Percentiles rank a stretch among this genome's conserved stretches.
phyloP scores from a whole-genome alignment of 2,888 invertebrate species.

The Aleiodes leptofemur region DNA sequence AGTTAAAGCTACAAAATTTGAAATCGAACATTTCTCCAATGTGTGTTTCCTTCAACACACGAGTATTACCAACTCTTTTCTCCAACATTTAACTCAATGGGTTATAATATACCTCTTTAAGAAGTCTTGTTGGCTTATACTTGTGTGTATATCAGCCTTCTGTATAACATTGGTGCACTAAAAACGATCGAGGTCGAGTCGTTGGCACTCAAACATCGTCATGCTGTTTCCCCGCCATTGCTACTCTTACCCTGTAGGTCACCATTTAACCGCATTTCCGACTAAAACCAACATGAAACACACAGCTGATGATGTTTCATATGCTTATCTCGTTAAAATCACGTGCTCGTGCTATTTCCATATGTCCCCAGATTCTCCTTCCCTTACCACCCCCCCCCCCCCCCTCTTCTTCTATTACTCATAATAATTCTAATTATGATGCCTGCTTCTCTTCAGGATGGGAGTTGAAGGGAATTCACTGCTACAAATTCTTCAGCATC shows the following conservation, averaged over 20 bases:
- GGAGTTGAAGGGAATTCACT: constrained; percentile 93
- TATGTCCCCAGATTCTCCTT: background rate
- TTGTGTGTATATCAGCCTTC: constrained; percentile 26
- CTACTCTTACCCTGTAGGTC: constrained; percentile 24
- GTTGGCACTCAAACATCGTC: constrained; percentile 55
- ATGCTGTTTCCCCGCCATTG: constrained; percentile 40
- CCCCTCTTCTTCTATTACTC: background rate
- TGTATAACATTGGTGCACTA: constrained; percentile 60
- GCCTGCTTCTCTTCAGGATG: constrained; percentile 81
- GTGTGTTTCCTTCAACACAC: constrained; percentile 35
- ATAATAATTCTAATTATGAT: constrained; percentile 39
- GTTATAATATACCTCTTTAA: constrained; percentile 34
- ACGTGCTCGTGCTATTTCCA: background rate
- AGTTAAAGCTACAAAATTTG: constrained; percentile 21
- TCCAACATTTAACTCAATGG: constrained; percentile 36
- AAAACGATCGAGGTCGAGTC: constrained; percentile 73
- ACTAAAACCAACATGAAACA: constrained; percentile 21
- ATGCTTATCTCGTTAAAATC: no score
- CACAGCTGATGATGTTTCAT: no score
- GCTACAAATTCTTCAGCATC: constrained; percentile 97
- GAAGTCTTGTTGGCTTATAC: constrained; percentile 41
- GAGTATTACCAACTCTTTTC: constrained; percentile 17
- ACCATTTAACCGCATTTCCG: constrained; percentile 60
- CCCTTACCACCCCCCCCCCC: no score
- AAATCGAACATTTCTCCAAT: constrained; percentile 52